These are phyloP conservation scores for Recurvirostra avosetta DNA, from an alignment of 2,113 vertebrate genomes.

Conservation along the genomic window DNA sequence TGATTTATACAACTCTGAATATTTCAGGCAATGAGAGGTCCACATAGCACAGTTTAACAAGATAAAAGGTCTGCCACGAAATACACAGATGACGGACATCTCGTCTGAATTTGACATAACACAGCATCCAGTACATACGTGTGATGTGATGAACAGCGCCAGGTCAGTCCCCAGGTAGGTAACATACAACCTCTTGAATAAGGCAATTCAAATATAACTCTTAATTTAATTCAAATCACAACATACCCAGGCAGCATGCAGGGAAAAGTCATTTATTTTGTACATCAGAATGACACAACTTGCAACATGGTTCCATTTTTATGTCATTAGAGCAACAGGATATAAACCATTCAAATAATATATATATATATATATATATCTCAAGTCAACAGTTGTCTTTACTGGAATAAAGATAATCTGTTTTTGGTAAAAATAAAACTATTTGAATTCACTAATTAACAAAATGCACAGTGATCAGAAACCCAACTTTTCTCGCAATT, in stretches of 20 bases:
- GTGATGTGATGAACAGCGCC: constrained; percentile 71
- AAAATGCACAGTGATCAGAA: constrained; percentile 84
- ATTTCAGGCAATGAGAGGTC: constrained; percentile 73
- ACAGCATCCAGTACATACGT: constrained; percentile 68
- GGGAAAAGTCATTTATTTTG: constrained; percentile 77
- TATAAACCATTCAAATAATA: constrained; percentile 71
- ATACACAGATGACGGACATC: constrained; percentile 73
- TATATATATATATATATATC: constrained; percentile 35
- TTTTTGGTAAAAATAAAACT: constrained; percentile 77
- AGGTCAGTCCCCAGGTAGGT: constrained; percentile 65
- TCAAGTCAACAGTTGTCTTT: constrained; percentile 66
- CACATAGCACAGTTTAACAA: constrained; percentile 73
- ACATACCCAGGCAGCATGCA: constrained; percentile 84
- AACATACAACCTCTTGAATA: constrained; percentile 72
- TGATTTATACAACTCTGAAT: constrained; percentile 73
- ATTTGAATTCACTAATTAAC: constrained; percentile 73
- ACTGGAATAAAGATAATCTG: constrained; percentile 68
- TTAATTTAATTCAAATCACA: constrained; percentile 70
- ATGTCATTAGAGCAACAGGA: constrained; percentile 69
- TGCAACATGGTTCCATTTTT: constrained; percentile 70
- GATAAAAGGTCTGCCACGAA: constrained; percentile 69
- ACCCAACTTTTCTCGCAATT: constrained; percentile 58
- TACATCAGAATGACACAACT: constrained; percentile 72
- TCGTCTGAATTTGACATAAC: constrained; percentile 70
- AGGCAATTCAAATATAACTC: constrained; percentile 68